A percentile compares a stretch with the other conserved stretches of the same genome.
phyloP scores from a whole-genome alignment of 1,140 invertebrate species.

The Armadillidium nasatum region DNA sequence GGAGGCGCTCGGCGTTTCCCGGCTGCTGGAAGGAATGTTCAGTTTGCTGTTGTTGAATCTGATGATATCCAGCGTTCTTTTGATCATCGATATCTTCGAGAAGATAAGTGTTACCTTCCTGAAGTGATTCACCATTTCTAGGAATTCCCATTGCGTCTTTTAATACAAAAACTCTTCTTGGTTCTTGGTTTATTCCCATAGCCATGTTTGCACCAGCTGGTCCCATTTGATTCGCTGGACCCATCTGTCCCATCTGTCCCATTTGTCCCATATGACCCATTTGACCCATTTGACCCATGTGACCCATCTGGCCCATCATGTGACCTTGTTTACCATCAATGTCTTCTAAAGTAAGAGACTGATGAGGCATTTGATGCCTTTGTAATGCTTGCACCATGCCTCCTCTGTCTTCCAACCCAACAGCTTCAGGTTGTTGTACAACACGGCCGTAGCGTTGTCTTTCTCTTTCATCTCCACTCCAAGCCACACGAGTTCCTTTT shows the following conservation, averaged over 20 bases:
- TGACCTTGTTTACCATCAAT: slow-evolving; percentile 50
- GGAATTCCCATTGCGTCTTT: slow-evolving; percentile 38
- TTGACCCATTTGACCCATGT: background rate
- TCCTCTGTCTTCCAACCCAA: slow-evolving; percentile 44
- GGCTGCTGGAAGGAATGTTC: slow-evolving; percentile 28
- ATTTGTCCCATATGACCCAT: slow-evolving; percentile 22
- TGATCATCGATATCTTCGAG: slow-evolving; percentile 42
- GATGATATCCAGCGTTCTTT: slow-evolving; percentile 30
- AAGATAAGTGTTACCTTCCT: slow-evolving; percentile 41
- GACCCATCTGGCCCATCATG: slow-evolving; percentile 47
- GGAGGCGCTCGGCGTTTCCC: slow-evolving; percentile 53
- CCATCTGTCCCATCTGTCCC: background rate
- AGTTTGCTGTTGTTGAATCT: slow-evolving; percentile 16
- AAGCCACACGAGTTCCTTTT: slow-evolving; percentile 55
- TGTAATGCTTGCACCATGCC: slow-evolving; percentile 26
- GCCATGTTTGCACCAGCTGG: background rate
- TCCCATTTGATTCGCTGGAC: background rate
- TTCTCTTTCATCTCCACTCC: slow-evolving; percentile 61
- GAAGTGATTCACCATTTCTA: slow-evolving; percentile 34
- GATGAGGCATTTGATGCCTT: slow-evolving; percentile 29
- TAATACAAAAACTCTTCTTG: slow-evolving; percentile 35
- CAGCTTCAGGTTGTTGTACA: slow-evolving; percentile 55
- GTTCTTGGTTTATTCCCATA: slow-evolving; percentile 12
- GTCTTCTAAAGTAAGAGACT: slow-evolving; percentile 28
- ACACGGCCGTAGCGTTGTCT: slow-evolving; percentile 67